Base-by-base conservation (phyloP, 2,113 vertebrate species). In the Scophthalmus maximus region DNA sequence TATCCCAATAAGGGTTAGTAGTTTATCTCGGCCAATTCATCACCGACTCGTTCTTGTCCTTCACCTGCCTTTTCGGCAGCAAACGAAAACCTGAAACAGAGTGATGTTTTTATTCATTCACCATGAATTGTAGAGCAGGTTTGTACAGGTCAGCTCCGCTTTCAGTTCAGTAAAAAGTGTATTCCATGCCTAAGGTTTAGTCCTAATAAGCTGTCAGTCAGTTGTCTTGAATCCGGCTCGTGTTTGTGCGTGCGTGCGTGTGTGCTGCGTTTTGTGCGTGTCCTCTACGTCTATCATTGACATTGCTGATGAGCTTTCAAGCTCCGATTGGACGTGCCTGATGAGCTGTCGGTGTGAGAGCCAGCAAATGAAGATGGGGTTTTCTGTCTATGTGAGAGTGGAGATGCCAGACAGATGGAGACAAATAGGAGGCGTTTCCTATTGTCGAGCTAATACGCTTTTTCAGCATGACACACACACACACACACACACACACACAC, bases 261-360 rank as follows among this genome's bases (percentile, higher is more conserved):
- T 58, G 50, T 25, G 42, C 18, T 18, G 53, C 32, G 51, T 49
- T 64, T 38, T 40, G 66, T 40, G 70, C 20, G 18, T 73, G 83
- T 88, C 69, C 83, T 86, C 76, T 81, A 4, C 79, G 79, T 86
- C 74, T 82, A 60, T 75, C 70, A 63, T 67, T 86, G 84, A 85
- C 84, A 65, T 84, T 89, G 84, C 76, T 88, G 87, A 85, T 87
- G 74, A 86, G 79, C 59, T 78, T 60, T 76, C 57, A 60, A 64
- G 55, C 77, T 72, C 59, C 64, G 80, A 87, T 87, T 87, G 82
- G 87, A 74, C 15, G 56, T 14, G 78, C 76, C 58, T 78, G 78
- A 80, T 80, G 79, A 78, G 82, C 79, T 87, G 82, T 78, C 46
- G n/a, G 27, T 56, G 59, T 69, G 55, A 56, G 75, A 72, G 78